These are phyloP conservation scores for Mesorhabditis spiculigera DNA, from an alignment of 2,888 invertebrate genomes.

Conservation along the genomic window DNA sequence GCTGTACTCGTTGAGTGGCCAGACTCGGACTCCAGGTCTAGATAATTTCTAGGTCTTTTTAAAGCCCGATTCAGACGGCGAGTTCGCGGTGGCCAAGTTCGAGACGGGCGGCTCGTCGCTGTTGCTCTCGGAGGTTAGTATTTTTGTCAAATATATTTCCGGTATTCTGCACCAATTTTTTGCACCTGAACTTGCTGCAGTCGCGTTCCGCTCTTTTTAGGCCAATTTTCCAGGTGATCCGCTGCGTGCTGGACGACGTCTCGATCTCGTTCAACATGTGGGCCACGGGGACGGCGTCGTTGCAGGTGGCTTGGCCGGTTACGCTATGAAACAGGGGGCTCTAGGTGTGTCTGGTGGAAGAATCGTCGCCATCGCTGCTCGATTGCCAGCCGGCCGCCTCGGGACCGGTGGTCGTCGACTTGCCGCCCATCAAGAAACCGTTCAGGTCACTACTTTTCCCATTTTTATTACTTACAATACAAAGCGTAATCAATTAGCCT, in stretches of 20 bases:
- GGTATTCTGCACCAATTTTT: too few species aligned
- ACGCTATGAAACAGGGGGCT: neutral
- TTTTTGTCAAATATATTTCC: neutral
- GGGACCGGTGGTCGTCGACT: conserved; percentile 38
- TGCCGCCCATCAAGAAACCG: conserved; percentile 37
- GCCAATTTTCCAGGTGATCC: conserved; percentile 20
- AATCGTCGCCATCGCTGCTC: conserved; percentile 35
- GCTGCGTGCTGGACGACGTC: conserved; percentile 28
- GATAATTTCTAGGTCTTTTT: neutral
- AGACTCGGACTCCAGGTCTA: conserved; percentile 34
- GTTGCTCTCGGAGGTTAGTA: conserved; percentile 28
- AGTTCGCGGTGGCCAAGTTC: conserved; percentile 48
- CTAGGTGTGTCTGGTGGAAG: conserved; percentile 43
- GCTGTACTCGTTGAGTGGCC: conserved; percentile 46
- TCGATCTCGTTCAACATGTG: conserved; percentile 38
- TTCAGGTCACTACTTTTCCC: conserved; percentile 20
- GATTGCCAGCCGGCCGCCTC: conserved; percentile 37
- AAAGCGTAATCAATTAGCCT: too few species aligned
- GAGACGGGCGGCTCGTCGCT: conserved; percentile 38
- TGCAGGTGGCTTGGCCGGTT: conserved; percentile 22
- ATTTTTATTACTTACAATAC: too few species aligned
- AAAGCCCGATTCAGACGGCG: conserved; percentile 26
- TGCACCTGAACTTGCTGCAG: too few species aligned
- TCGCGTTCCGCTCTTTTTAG: too few species aligned
- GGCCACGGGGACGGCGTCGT: conserved; percentile 36